phyloP scores from a whole-genome alignment of 1,140 invertebrate species.

The Leucophenga varia region DNA sequence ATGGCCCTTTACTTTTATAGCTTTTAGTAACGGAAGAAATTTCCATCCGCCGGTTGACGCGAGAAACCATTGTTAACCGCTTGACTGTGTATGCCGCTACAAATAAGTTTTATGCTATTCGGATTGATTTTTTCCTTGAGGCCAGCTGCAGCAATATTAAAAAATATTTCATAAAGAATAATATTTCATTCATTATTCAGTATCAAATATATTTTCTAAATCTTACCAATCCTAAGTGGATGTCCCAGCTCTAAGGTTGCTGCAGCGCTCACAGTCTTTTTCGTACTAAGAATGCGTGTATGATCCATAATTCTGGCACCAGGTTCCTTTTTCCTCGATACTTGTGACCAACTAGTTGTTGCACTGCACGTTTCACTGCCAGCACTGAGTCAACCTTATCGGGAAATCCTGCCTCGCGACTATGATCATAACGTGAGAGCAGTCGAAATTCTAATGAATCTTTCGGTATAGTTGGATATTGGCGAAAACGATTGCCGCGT shows the following conservation, averaged over 20 bases:
- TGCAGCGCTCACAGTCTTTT: conserved; percentile 44
- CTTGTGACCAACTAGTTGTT: conserved; percentile 23
- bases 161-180: conserved; percentile 10
- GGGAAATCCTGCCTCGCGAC: conserved; percentile 60
- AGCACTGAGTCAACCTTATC: conserved; percentile 63
- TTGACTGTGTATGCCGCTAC: conserved; percentile 66
- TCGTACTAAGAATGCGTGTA: conserved; percentile 64
- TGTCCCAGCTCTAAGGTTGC: conserved; percentile 35
- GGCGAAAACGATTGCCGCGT: conserved; percentile 59
- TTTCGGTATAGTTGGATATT: conserved; percentile 57
- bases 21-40: conserved; percentile 62
- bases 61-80: conserved; percentile 69
- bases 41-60: conserved; percentile 65
- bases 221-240: conserved; percentile 42
- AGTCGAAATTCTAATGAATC: conserved; percentile 66
- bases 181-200: background rate
- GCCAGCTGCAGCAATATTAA: conserved; percentile 63
- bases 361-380: conserved; percentile 58
- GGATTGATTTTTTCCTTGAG: conserved; percentile 63
- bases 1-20: too few species aligned
- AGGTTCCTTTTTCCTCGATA: background rate
- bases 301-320: conserved; percentile 35
- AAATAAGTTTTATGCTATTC: conserved; percentile 66
- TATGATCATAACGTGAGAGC: conserved; percentile 63
- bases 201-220: too few species aligned